Conservation (phyloP, 2,797 vertebrate species). For the Cyclopterus lumpus region DNA sequence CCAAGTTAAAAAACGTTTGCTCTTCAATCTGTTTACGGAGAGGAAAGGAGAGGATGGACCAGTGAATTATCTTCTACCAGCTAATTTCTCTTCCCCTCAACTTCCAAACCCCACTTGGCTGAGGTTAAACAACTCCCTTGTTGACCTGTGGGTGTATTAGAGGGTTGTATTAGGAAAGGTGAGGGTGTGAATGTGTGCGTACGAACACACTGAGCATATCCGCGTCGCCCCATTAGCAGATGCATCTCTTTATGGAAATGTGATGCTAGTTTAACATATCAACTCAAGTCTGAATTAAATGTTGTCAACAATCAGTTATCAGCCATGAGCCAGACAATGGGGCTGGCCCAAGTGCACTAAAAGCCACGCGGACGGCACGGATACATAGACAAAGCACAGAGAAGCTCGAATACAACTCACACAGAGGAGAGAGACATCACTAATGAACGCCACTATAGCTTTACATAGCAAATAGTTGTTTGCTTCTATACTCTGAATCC, state of each 20-base stretch:
- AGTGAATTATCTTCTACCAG: constrained; percentile 67
- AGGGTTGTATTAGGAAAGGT: constrained; percentile 20
- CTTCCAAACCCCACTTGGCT: constrained; percentile 53
- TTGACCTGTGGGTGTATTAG: constrained; percentile 64
- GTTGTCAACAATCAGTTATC: background rate
- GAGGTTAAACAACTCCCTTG: constrained; percentile 74
- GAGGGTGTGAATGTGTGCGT: background rate
- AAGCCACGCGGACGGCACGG: background rate
- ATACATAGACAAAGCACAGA: background rate
- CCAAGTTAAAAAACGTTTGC: constrained; percentile 82
- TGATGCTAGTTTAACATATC: background rate
- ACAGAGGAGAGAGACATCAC: background rate
- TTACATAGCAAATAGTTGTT: background rate
- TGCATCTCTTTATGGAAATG: background rate
- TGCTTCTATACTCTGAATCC: background rate
- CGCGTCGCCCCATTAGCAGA: background rate
- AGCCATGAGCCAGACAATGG: background rate
- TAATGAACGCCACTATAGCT: background rate
- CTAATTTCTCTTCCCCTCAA: constrained; percentile 47
- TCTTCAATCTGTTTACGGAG: constrained; percentile 79
- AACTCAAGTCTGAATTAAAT: background rate
- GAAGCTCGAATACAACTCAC: background rate
- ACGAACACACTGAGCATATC: background rate
- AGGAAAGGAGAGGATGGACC: constrained; percentile 30
- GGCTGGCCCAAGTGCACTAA: background rate